Conservation (phyloP, 1,140 invertebrate genomes). For the Bradynema listronoti region DNA sequence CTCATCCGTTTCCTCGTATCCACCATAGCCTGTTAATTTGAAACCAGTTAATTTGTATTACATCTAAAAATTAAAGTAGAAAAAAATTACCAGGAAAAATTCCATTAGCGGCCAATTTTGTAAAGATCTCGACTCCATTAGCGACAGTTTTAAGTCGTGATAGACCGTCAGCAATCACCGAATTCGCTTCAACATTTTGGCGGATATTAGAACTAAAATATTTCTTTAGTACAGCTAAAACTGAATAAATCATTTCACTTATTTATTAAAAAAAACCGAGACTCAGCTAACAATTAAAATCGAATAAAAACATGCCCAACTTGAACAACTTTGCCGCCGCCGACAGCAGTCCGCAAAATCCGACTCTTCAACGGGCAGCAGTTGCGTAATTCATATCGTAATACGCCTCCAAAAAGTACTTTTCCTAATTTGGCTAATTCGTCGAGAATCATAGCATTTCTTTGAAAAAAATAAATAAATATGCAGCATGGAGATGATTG, state of each 20-base stretch:
- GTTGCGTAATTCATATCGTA: constrained; percentile 7
- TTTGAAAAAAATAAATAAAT: too few species aligned
- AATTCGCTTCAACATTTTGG: constrained; percentile 9
- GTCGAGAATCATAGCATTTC: too few species aligned
- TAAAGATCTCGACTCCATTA: constrained; percentile 26
- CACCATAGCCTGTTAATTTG: constrained; percentile 18
- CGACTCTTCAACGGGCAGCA: background rate
- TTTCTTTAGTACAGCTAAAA: background rate
- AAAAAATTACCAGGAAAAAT: constrained; percentile 20
- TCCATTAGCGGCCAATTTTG: constrained; percentile 20
- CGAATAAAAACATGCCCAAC: constrained; percentile 7
- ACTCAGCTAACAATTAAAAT: background rate
- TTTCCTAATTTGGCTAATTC: too few species aligned
- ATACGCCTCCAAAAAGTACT: too few species aligned
- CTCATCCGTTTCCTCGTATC: constrained; percentile 9
- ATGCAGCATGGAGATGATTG: too few species aligned
- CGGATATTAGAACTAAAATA: background rate
- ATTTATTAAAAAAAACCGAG: background rate
- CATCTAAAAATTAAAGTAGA: background rate
- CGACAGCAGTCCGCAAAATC: constrained; percentile 13
- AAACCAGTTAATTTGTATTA: background rate
- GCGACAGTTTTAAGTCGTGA: constrained; percentile 10
- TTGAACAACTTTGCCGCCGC: constrained; percentile 20
- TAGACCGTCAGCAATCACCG: constrained; percentile 1
- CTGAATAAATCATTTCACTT: background rate